Base-by-base conservation (phyloP, 2,797 vertebrate species). In the Acropternis orthonyx region DNA sequence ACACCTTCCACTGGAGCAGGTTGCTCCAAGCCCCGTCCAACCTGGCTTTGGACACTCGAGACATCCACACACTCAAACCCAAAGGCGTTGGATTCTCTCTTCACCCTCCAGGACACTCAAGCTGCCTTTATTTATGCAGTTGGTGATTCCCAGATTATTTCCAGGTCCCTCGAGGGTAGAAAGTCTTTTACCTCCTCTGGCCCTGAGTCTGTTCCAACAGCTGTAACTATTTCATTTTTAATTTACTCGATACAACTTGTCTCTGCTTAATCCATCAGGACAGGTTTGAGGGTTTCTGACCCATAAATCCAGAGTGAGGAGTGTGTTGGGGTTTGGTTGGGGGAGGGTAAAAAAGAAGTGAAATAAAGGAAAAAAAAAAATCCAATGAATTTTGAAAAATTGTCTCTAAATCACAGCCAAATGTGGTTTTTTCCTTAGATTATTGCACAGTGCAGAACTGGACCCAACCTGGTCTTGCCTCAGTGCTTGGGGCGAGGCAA, bases 181-280 rank as follows among this genome's bases (percentile, higher is more conserved):
- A 94, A 90, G 41, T 46, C 80, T 80, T 95, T 92, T 88, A 73
- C 91, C 68, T 88, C 92, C 56, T 71, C 77, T 85, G 92, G 95
- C 73, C 89, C 90, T 23, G 41, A 91, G 91, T 95, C 95, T 58
- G n/a, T 92, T 93, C 90, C 96, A 96, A 97, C 97, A 98, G 97
- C 98, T 97, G 97, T 96, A 97, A 97, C 97, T 88, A 95, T 97
- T 98, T 97, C 97, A 96, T 96, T 97, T 98, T 97, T 97, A 97
- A 98, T 98, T 97, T 97, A 95, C 96, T 97, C 4, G 32, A 92
- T 91, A 71, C 90, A 92, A 68, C 94, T 96, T 92, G 92, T 96
- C 96, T 97, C 97, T 98, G 97, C 95, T 97, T 97, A 98, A 98
- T 98, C 97, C 97, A 97, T 97, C 97, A 97, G 94, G 97, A 96